A percentile compares a stretch with the other conserved stretches of the same genome.
Conservation (phyloP, 2,797 vertebrate genomes). For the Takifugu ocellatus region DNA sequence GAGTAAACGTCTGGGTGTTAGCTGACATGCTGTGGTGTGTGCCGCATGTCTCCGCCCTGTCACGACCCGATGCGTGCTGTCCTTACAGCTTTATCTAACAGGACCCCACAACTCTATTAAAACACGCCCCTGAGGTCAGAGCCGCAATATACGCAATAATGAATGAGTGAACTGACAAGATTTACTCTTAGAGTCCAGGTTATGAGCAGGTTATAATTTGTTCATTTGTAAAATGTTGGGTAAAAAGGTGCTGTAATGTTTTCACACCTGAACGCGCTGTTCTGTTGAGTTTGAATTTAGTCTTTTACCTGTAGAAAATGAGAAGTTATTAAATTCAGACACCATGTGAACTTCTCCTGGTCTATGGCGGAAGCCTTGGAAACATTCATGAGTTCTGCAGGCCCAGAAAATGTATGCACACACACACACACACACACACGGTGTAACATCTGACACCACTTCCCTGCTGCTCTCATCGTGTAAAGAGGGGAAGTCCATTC, state of each 20-base stretch:
- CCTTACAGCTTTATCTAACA: constrained; percentile 69
- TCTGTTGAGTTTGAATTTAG: too few relatives aligned
- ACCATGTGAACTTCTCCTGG: constrained; percentile 36
- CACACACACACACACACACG: constrained; percentile 12
- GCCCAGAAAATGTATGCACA: neutral
- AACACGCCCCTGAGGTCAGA: constrained; percentile 46
- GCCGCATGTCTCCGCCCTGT: constrained; percentile 71
- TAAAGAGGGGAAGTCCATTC: constrained; percentile 62
- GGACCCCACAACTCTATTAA: constrained; percentile 48
- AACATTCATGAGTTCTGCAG: constrained; percentile 11
- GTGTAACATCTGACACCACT: constrained; percentile 61
- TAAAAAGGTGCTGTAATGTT: too few relatives aligned
- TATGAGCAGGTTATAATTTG: too few relatives aligned
- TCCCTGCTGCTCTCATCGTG: constrained; percentile 57
- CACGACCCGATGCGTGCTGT: constrained; percentile 52
- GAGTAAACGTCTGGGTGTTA: constrained; percentile 63
- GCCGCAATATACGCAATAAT: neutral
- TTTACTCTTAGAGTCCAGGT: too few relatives aligned
- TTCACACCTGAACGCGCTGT: too few relatives aligned
- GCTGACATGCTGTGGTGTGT: constrained; percentile 66
- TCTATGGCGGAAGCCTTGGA: constrained; percentile 24
- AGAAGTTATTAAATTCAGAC: constrained; percentile 31
- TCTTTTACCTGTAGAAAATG: neutral
- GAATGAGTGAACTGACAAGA: too few relatives aligned
- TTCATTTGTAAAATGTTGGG: too few relatives aligned